phyloP scores from a whole-genome alignment of 2,797 vertebrate species.

The Phrynocephalus forsythii region DNA sequence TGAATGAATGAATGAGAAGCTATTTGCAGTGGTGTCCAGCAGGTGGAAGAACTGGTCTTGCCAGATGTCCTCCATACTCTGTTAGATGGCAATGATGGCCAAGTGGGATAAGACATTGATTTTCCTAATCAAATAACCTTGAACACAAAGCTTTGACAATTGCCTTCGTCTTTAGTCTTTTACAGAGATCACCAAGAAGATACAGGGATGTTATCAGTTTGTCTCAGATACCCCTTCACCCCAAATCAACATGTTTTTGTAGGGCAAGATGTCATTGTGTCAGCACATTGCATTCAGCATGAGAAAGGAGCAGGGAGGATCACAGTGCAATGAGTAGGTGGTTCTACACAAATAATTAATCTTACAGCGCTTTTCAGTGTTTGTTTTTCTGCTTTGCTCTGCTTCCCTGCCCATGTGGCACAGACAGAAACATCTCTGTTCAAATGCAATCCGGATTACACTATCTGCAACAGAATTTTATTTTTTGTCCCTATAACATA shows the following conservation, averaged over 20 bases:
- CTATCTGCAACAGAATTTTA: neutral
- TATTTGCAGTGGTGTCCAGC: neutral
- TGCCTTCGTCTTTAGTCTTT: conserved; percentile 14
- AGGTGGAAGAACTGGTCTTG: neutral
- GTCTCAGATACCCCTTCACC: conserved; percentile 1
- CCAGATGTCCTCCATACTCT: conserved; percentile 24
- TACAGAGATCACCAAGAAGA: conserved; percentile 23
- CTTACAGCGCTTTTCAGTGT: neutral
- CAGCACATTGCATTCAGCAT: neutral
- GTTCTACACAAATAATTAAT: neutral
- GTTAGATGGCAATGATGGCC: neutral
- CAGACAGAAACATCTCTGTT: neutral
- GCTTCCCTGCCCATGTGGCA: neutral
- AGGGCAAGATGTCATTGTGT: conserved; percentile 5
- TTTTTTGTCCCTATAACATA: neutral
- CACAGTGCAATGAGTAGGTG: neutral
- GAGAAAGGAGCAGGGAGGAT: neutral
- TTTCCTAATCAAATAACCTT: conserved; percentile 9
- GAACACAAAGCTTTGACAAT: conserved; percentile 15
- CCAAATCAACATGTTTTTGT: neutral
- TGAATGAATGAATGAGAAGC: neutral
- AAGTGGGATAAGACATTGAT: conserved; percentile 11
- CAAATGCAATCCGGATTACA: neutral
- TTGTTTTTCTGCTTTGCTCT: neutral
- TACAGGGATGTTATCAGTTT: neutral